phyloP scores from a whole-genome alignment of 2,888 invertebrate genomes.

The Galerucella pusilla region DNA sequence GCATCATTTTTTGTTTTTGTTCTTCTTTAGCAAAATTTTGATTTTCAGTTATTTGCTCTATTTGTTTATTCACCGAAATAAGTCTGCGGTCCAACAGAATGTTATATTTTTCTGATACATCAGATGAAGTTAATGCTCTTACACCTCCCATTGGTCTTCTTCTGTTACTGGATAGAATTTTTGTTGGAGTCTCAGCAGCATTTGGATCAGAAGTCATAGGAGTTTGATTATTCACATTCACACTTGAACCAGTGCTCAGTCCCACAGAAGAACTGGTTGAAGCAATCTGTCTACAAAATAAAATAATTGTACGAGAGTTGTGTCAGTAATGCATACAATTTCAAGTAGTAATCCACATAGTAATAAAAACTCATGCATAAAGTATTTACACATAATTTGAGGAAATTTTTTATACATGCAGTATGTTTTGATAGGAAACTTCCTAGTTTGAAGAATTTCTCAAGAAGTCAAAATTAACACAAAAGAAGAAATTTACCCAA shows the following conservation, averaged over 20 bases:
- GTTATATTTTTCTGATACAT: slow-evolving; percentile 25
- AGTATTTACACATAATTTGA: too few species aligned
- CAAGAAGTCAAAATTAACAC: too few species aligned
- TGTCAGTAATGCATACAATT: too few species aligned
- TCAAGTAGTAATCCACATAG: too few species aligned
- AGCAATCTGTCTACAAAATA: too few species aligned
- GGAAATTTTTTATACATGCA: too few species aligned
- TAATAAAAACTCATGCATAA: too few species aligned
- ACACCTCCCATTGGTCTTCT: slow-evolving; percentile 17
- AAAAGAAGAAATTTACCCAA: not conserved
- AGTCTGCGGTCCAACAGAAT: slow-evolving; percentile 21
- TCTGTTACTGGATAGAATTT: slow-evolving; percentile 6
- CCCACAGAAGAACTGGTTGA: too few species aligned
- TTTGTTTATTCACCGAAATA: not conserved
- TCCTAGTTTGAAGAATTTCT: not conserved
- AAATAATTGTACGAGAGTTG: too few species aligned
- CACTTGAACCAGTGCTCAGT: not conserved
- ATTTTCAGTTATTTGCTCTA: not conserved
- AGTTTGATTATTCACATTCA: not conserved
- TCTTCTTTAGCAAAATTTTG: not conserved
- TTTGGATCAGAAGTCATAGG: not conserved
- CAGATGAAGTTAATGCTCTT: slow-evolving; percentile 15
- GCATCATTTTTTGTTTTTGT: not conserved
- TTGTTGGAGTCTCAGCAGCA: not conserved
- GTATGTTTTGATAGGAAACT: not conserved